Base-by-base conservation (phyloP, 2,888 invertebrate genomes). In the Tetragonisca angustula region DNA sequence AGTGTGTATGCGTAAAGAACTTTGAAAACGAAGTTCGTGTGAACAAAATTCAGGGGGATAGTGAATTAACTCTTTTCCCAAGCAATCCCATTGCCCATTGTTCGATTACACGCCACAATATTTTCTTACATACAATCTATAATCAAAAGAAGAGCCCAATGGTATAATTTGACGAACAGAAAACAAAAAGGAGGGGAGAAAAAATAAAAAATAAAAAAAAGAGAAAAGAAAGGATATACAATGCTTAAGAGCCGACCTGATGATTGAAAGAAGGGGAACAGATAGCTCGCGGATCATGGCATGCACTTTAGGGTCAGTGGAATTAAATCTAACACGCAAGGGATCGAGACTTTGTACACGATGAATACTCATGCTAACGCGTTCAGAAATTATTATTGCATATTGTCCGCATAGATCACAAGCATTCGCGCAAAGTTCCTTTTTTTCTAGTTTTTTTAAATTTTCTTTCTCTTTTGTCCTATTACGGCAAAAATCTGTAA, bases 301-400 rank as follows among this genome's bases (percentile, higher is more conserved):
- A 83, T 85, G 90, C 84, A 83, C 68, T 87, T 72, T 72, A 72
- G 76, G 76, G 78, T 89, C 82, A 79, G 56, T 76, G 77, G 72
- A 81, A 87, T 89, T 86, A 87, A 71, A 79, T 87, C 75, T 81
- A 81, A 85, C 84, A 84, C 81, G 78, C 83, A 87, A 74, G 76
- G 78, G 83, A 75, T 79, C 65, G 78, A 70, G 67, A 79, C 65
- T 79, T 81, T 61, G 56, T 77, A 65, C 74, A 59, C 70, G 61
- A 43, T 80, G 61, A 73, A 56, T 36, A 81, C 65, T 85, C 83
- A 83, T 87, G 79, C 73, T 78, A 64, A 71, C 85, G 80, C 72
- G 84, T 70, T 81, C 79, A 81, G 71, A 81, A 84, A 82, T 82
- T 82, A 87, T 84, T 87, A 80, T 78, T 82, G 77, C 81, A 82